Evolutionary conservation across 2,888 invertebrate genomes (phyloP).

Genomic region (Platycheirus rosarum): DNA sequence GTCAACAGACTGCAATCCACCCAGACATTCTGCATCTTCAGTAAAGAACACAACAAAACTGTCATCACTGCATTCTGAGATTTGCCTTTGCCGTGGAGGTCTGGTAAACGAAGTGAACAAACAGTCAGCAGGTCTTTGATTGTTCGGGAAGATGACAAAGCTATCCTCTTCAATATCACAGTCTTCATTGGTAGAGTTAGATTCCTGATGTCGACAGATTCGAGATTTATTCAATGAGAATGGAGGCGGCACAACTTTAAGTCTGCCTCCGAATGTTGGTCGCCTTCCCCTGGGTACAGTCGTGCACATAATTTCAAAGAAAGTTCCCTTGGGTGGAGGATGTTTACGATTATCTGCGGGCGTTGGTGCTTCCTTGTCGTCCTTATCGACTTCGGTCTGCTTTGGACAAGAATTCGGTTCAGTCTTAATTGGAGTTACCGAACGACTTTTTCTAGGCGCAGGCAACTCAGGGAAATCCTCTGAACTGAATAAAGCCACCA

Average conservation of each 20-base stretch:
- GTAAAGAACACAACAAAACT: constrained; percentile 76
- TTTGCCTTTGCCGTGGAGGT: constrained; percentile 68
- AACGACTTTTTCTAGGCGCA: constrained; percentile 58
- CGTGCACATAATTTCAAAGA: constrained; percentile 52
- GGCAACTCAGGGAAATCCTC: constrained; percentile 75
- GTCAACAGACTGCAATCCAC: constrained; percentile 34
- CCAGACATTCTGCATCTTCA: constrained; percentile 71
- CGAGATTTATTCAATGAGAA: constrained; percentile 52
- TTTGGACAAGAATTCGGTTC: constrained; percentile 30
- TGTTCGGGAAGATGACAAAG: constrained; percentile 63
- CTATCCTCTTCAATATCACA: constrained; percentile 66
- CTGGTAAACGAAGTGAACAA: constrained; percentile 24
- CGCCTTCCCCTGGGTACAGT: constrained; percentile 29
- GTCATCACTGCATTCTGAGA: constrained; percentile 77
- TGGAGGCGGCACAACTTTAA: constrained; percentile 60
- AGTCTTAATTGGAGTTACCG: constrained; percentile 51
- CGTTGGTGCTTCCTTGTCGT: background rate
- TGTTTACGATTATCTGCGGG: background rate
- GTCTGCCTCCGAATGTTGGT: constrained; percentile 61
- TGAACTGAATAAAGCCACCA: constrained; percentile 71
- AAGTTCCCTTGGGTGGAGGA: constrained; percentile 37
- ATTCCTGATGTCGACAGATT: constrained; percentile 18
- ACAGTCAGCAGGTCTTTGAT: constrained; percentile 24
- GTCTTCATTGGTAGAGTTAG: constrained; percentile 18
- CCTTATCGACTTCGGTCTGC: background rate